Conservation (phyloP, 2,888 invertebrate genomes). For the Patella depressa region DNA sequence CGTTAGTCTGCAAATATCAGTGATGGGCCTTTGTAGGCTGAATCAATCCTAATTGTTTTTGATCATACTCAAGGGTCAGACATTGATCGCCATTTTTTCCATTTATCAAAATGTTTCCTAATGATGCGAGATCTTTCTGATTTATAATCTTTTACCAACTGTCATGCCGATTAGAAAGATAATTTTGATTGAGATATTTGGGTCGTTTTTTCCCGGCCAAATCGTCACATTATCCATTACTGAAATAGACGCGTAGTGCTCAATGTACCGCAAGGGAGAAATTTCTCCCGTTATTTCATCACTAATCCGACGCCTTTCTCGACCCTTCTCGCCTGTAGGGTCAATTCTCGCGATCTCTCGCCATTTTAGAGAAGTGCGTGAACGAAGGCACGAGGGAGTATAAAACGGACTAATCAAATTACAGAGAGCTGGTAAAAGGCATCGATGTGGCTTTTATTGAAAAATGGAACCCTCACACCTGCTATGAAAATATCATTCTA, state of each 20-base stretch:
- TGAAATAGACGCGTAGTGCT: constrained; percentile 16
- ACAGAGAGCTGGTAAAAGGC: constrained; percentile 33
- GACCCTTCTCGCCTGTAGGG: constrained; percentile 6
- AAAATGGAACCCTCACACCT: constrained; percentile 39
- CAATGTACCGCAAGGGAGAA: constrained; percentile 16
- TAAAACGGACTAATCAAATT: constrained; percentile 33
- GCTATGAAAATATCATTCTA: constrained; percentile 40
- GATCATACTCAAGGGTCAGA: constrained; percentile 2
- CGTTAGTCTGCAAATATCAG: background rate
- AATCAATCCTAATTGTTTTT: constrained; percentile 11
- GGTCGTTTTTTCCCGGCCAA: constrained; percentile 15
- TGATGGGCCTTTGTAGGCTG: background rate
- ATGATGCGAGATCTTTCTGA: constrained; percentile 20
- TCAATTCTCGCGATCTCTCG: constrained; percentile 11
- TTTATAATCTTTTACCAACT: constrained; percentile 20
- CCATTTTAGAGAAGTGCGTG: constrained; percentile 15
- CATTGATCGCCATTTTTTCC: constrained; percentile 8
- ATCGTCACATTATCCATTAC: constrained; percentile 26
- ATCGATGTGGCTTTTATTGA: constrained; percentile 37
- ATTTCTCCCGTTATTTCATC: constrained; percentile 16
- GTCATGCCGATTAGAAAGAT: constrained; percentile 22
- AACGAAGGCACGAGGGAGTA: constrained; percentile 26
- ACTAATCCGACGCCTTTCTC: constrained; percentile 17
- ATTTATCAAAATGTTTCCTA: constrained; percentile 12
- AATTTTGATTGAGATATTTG: constrained; percentile 24